Percentiles rank a stretch among this genome's conserved stretches.
Evolutionary conservation across 92 coral and sea anemone genomes (phyloP).

Genomic region (Zoanthus sansibaricus): DNA sequence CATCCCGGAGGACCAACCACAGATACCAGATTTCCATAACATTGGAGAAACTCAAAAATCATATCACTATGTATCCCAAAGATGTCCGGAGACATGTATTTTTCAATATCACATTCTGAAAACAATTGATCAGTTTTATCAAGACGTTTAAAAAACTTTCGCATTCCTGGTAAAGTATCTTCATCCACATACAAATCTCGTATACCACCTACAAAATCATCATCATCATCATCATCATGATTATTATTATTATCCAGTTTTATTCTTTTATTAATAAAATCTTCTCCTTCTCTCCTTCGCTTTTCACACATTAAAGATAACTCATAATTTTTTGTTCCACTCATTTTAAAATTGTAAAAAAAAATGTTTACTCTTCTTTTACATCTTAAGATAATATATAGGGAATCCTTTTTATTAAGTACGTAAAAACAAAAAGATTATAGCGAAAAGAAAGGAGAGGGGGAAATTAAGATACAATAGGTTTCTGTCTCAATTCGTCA

Average conservation of each 20-base stretch:
- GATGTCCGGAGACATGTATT: not conserved
- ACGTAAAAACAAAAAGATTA: not conserved
- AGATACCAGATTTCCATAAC: not conserved
- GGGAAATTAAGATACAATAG: not conserved
- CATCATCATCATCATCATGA: not conserved
- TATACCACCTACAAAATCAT: not conserved
- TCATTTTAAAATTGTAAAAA: too few relatives aligned
- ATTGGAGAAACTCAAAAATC: not conserved
- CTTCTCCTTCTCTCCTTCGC: not conserved
- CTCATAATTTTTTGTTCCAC: too few relatives aligned
- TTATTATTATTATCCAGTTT: too few relatives aligned
- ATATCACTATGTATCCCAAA: not conserved
- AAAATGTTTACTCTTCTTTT: too few relatives aligned
- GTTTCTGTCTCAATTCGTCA: not conserved
- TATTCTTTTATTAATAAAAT: too few relatives aligned
- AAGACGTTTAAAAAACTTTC: not conserved
- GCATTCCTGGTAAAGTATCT: not conserved
- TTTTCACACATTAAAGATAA: too few relatives aligned
- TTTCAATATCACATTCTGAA: not conserved
- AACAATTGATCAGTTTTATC: not conserved
- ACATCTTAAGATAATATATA: too few relatives aligned
- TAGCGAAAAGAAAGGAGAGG: not conserved
- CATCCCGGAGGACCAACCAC: slow-evolving; percentile 23
- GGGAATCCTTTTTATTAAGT: too few relatives aligned
- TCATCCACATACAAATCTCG: not conserved